Percentiles rank a stretch among this genome's conserved stretches.
phyloP scores from a whole-genome alignment of 2,113 vertebrate genomes.

The Paratilapia polleni region DNA sequence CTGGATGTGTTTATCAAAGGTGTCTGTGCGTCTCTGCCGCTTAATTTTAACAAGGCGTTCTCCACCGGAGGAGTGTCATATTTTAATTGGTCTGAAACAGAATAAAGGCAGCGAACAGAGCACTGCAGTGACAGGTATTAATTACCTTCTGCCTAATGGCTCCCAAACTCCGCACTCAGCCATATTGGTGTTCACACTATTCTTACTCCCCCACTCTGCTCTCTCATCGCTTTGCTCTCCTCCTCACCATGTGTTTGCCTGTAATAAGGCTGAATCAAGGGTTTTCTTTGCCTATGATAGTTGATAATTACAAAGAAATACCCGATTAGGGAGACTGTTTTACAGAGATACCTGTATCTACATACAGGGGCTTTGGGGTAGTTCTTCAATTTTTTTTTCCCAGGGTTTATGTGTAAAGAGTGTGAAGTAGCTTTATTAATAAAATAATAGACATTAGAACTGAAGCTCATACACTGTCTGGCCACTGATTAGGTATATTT shows the following conservation, averaged over 20 bases:
- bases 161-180: slow-evolving; percentile 68
- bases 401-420: not conserved
- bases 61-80: slow-evolving; percentile 71
- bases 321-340: slow-evolving; percentile 4
- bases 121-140: slow-evolving; percentile 74
- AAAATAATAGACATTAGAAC: not conserved
- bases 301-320: slow-evolving; percentile 40
- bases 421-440: not conserved
- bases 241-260: slow-evolving; percentile 58
- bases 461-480: not conserved
- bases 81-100: slow-evolving; percentile 79
- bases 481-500: not conserved
- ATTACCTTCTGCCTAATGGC: slow-evolving; percentile 77
- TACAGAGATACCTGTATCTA: not conserved
- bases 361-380: not conserved
- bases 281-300: slow-evolving; percentile 46
- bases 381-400: not conserved
- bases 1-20: slow-evolving; percentile 74
- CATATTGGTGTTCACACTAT: slow-evolving; percentile 68
- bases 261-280: slow-evolving; percentile 34
- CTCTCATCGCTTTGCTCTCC: slow-evolving; percentile 42
- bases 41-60: slow-evolving; percentile 77
- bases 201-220: slow-evolving; percentile 60
- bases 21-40: slow-evolving; percentile 66
- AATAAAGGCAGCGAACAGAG: slow-evolving; percentile 69